A percentile compares a stretch with the other conserved stretches of the same genome.
Conservation (phyloP, 2,113 vertebrate genomes). For the Loxodonta africana region DNA sequence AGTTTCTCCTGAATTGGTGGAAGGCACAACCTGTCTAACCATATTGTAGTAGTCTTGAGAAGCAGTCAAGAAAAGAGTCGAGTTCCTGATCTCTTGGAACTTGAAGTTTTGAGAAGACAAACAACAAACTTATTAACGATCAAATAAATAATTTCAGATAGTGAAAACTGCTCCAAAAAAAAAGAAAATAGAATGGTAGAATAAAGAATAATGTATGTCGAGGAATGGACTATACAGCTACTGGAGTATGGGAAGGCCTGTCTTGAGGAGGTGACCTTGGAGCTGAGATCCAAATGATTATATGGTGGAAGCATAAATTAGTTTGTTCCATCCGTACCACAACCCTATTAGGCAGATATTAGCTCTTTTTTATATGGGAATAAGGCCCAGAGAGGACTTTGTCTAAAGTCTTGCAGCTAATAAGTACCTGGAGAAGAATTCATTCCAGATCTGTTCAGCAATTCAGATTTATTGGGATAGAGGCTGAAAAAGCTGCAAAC, state of each 20-base stretch:
- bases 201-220: not conserved
- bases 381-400: not conserved
- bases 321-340: not conserved
- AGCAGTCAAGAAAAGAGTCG: not conserved
- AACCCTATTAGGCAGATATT: not conserved
- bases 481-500: not conserved
- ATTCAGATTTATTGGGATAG: not conserved
- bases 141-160: not conserved
- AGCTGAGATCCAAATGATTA: not conserved
- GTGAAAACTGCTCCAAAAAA: not conserved
- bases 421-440: not conserved
- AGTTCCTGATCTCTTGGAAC: not conserved
- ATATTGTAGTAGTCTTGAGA: not conserved
- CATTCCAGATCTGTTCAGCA: not conserved
- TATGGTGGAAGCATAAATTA: not conserved
- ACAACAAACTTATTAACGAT: not conserved
- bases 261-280: not conserved
- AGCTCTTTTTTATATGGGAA: not conserved
- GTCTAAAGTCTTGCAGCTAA: not conserved
- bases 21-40: not conserved
- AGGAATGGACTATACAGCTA: not conserved
- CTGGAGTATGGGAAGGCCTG: not conserved
- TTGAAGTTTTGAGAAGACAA: not conserved
- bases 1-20: not conserved
- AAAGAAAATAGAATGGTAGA: not conserved